Conservation (phyloP, 2,113 vertebrate genomes). For the Alosa alosa region DNA sequence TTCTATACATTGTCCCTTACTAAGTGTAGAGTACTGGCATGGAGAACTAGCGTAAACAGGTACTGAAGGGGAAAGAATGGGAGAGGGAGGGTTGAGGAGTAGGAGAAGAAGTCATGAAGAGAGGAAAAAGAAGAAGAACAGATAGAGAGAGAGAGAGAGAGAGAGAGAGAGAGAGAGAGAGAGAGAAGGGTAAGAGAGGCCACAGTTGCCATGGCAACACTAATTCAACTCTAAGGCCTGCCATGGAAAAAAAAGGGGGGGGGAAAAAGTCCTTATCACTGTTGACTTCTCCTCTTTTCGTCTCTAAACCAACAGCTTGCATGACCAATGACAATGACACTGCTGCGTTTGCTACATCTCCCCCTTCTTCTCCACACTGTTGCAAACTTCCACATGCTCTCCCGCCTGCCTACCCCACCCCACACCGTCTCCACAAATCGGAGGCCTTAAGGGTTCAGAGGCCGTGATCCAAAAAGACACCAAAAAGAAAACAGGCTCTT, state of each 20-base stretch:
- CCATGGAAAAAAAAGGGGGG: constrained; percentile 12
- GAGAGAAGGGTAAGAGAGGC: constrained; percentile 8
- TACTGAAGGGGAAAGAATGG: neutral
- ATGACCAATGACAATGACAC: constrained; percentile 4
- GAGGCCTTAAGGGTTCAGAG: neutral
- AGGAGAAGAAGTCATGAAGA: neutral
- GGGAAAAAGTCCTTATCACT: constrained; percentile 29
- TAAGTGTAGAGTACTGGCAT: neutral
- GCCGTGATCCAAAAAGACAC: neutral
- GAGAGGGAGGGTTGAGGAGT: neutral
- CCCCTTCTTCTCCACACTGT: neutral
- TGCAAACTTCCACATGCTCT: neutral
- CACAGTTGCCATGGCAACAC: constrained; percentile 43
- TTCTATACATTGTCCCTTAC: too few species aligned
- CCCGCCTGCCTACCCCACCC: neutral
- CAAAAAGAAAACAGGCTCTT: constrained; percentile 7
- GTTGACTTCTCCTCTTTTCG: constrained; percentile 21
- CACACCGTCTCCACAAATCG: neutral
- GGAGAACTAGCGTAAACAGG: neutral
- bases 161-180: neutral
- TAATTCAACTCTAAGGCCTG: constrained; percentile 43
- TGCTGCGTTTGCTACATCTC: neutral
- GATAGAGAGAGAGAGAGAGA: neutral
- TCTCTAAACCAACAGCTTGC: constrained; percentile 26
- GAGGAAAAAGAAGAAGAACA: neutral